A percentile compares a stretch with the other conserved stretches of the same genome.
Conservation (phyloP, 1,140 invertebrate genomes). For the Drosophila saltans region DNA sequence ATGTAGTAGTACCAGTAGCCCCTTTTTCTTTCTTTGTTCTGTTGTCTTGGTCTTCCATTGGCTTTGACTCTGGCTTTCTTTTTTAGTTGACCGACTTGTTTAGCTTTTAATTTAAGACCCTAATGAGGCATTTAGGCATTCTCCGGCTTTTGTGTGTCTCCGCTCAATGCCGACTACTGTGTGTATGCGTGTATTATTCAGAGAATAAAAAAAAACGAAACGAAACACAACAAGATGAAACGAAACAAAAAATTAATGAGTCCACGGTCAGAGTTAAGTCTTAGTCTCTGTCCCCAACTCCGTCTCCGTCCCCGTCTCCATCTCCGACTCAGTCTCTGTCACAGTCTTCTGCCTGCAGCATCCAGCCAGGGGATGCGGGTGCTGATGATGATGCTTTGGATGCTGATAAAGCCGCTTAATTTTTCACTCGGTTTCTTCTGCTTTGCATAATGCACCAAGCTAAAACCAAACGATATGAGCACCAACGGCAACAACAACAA, state of each 20-base stretch:
- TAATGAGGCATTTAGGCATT: slow-evolving; percentile 79
- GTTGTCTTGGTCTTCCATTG: slow-evolving; percentile 33
- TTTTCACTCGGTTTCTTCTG: slow-evolving; percentile 57
- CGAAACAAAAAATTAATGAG: slow-evolving; percentile 67
- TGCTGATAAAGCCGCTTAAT: slow-evolving; percentile 77
- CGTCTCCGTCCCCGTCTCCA: slow-evolving; percentile 19
- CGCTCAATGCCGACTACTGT: slow-evolving; percentile 76
- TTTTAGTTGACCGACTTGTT: slow-evolving; percentile 68
- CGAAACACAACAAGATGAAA: slow-evolving; percentile 3
- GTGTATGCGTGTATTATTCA: slow-evolving; percentile 32
- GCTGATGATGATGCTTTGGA: slow-evolving; percentile 49
- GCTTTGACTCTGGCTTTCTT: neutral
- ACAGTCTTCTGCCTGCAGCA: neutral
- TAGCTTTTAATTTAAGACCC: slow-evolving; percentile 77
- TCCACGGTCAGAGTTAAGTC: slow-evolving; percentile 61
- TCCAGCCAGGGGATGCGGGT: slow-evolving; percentile 57
- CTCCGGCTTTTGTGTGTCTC: slow-evolving; percentile 67
- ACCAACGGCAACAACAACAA: neutral
- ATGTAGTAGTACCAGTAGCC: slow-evolving; percentile 32
- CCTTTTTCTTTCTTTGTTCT: slow-evolving; percentile 39
- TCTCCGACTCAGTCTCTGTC: slow-evolving; percentile 10
- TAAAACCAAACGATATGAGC: neutral
- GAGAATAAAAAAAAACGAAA: neutral
- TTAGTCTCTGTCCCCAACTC: slow-evolving; percentile 30
- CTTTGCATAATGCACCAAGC: slow-evolving; percentile 70